Base-by-base conservation (phyloP, 2,888 invertebrate species). In the Xylota segnis region DNA sequence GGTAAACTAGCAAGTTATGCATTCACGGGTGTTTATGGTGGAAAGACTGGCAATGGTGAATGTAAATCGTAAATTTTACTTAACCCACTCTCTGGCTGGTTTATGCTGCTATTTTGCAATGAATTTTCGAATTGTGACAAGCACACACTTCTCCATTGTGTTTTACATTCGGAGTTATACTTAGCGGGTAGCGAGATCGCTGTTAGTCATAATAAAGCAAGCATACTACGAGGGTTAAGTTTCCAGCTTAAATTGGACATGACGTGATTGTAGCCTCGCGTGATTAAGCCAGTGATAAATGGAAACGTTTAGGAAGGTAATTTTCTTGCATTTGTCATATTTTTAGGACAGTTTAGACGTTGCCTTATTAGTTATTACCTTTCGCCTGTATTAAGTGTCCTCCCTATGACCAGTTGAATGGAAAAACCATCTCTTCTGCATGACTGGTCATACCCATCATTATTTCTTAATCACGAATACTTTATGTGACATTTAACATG, bases 401-500 rank as follows among this genome's bases (percentile, higher is more conserved):
- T 45, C 16, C 16, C 45, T 18, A 7, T 9, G 16, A 45, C 9
- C 16, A 45, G 9, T 6, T 7, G 4, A 61, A 29, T 16, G 43
- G 16, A 27, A 61, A n/a, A 63, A 47, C 16, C 9, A 37, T 66
- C 3, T 14, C 18, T 72, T 68, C 61, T 78, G 45, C 71, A 61
- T 68, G 63, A 82, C 56, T 61, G 75, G 47, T 52, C 61, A 54
- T 52, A 32, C 43, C 58, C 50, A 58, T 79, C 50, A 66, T 50
- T 63, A 50, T 66, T 58, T 65, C 43, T 59, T 70, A 82, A 82
- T 82, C 71, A 50, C 50, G 18, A 43, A 23, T 50, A 74, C 34
- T 86, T 86, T 86, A 86, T 82, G 86, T 68, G 86, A 82, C 86
- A 82, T 23, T 47, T 34, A 40, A 83, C 83, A 78, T 34, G 76